These are phyloP conservation scores for Pelodiscus sinensis DNA, from an alignment of 2,113 vertebrate genomes.

Conservation along the genomic window DNA sequence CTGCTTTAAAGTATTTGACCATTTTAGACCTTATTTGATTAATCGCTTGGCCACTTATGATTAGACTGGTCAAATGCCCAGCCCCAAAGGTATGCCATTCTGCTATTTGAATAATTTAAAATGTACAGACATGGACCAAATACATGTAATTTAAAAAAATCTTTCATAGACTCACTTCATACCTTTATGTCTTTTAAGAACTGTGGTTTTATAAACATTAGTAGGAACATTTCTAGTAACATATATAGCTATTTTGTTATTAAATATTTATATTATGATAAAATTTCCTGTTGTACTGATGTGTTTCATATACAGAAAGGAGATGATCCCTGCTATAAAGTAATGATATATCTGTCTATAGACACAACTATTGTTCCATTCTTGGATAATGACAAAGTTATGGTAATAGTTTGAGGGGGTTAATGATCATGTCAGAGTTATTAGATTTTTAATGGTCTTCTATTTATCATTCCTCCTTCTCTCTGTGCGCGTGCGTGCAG, in stretches of 20 bases:
- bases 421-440: background rate
- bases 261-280: no score
- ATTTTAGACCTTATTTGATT: background rate
- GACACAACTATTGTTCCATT: conserved; percentile 24
- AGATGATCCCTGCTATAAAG: background rate
- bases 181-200: conserved; percentile 25
- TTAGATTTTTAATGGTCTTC: background rate
- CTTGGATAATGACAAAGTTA: background rate
- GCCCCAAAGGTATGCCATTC: background rate
- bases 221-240: conserved; percentile 16
- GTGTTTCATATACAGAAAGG: background rate
- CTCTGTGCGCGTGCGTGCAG: background rate
- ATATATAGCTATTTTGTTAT: conserved; percentile 1
- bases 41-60: background rate
- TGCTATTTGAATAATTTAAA: conserved; percentile 54
- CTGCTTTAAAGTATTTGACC: background rate
- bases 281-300: background rate
- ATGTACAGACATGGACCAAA: conserved; percentile 20
- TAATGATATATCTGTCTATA: conserved; percentile 29
- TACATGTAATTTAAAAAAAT: conserved; percentile 49
- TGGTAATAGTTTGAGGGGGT: background rate
- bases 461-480: background rate
- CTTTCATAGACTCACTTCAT: conserved; percentile 38
- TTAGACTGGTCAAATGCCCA: background rate
- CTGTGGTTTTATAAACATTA: conserved; percentile 25